A percentile compares a stretch with the other conserved stretches of the same genome.
phyloP scores from a whole-genome alignment of 2,113 vertebrate species.

The Dasyurus viverrinus region DNA sequence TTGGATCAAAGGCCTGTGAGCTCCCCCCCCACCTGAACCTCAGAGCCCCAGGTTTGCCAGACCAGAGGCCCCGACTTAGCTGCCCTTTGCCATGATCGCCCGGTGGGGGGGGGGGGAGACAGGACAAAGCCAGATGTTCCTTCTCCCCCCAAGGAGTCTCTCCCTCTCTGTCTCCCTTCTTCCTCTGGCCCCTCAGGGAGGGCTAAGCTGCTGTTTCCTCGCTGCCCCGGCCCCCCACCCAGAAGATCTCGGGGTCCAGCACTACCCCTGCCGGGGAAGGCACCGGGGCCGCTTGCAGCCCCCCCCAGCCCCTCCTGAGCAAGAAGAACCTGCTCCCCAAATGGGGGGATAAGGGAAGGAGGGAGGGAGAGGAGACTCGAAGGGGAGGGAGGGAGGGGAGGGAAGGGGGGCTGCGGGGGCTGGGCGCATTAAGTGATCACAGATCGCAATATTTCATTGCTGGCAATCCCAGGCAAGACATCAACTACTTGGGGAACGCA shows the following conservation, averaged over 20 bases:
- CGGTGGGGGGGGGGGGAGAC: background rate
- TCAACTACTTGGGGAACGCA: constrained; percentile 70
- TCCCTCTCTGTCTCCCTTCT: too few relatives aligned
- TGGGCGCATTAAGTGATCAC: constrained; percentile 76
- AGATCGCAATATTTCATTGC: constrained; percentile 80
- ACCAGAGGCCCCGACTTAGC: background rate
- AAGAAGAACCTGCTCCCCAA: background rate
- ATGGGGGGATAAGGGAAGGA: background rate
- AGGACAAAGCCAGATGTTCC: background rate
- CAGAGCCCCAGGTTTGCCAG: background rate
- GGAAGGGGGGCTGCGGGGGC: constrained; percentile 33
- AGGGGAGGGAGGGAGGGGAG: background rate
- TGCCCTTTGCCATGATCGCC: background rate
- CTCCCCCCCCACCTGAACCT: background rate
- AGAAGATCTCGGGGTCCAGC: constrained; percentile 67
- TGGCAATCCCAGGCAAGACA: constrained; percentile 75
- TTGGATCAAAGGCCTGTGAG: background rate
- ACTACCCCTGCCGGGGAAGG: background rate
- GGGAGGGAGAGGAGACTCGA: background rate
- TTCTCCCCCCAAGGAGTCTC: too few relatives aligned
- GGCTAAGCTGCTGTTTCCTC: background rate
- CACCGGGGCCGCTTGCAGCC: background rate
- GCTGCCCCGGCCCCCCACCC: background rate
- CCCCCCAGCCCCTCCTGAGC: background rate
- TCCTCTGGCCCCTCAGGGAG: background rate